Evolutionary conservation across 92 coral and sea anemone species (phyloP).

Genomic region (Zoanthus sociatus): DNA sequence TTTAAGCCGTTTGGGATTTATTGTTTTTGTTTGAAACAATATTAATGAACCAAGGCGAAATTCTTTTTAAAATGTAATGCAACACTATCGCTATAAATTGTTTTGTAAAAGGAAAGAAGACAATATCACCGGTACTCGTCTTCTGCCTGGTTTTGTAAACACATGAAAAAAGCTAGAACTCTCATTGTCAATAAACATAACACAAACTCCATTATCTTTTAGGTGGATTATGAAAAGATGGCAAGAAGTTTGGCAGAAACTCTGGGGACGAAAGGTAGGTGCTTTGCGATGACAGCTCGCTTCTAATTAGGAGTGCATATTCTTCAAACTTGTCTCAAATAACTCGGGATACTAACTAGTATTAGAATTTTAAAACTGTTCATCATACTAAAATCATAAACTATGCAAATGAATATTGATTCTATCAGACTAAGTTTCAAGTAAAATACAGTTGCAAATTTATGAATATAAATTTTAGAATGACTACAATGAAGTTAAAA

Average conservation of each 20-base stretch:
- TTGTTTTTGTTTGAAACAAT: not conserved
- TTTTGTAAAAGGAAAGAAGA: not conserved
- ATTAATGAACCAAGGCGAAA: conserved; percentile 3
- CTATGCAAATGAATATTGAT: not conserved
- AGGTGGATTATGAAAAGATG: conserved; percentile 54
- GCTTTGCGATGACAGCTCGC: not conserved
- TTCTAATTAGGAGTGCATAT: not conserved
- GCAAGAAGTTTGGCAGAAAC: conserved; percentile 45
- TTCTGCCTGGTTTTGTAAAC: not conserved
- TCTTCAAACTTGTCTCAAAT: not conserved
- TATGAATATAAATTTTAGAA: not conserved
- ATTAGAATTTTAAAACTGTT: not conserved
- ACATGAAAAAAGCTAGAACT: not conserved
- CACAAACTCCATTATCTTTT: conserved; percentile 6
- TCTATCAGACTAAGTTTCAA: not conserved
- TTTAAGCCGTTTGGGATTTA: not conserved
- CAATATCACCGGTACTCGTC: not conserved
- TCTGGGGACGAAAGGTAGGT: conserved; percentile 41
- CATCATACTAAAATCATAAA: not conserved
- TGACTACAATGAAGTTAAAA: not conserved
- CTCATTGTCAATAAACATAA: conserved; percentile 2
- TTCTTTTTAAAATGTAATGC: not conserved
- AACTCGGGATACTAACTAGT: no score
- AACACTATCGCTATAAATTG: not conserved
- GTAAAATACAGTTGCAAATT: not conserved